Percentiles rank a stretch among this genome's conserved stretches.
Conservation (phyloP, 2,797 vertebrate genomes). For the Nasua narica region DNA sequence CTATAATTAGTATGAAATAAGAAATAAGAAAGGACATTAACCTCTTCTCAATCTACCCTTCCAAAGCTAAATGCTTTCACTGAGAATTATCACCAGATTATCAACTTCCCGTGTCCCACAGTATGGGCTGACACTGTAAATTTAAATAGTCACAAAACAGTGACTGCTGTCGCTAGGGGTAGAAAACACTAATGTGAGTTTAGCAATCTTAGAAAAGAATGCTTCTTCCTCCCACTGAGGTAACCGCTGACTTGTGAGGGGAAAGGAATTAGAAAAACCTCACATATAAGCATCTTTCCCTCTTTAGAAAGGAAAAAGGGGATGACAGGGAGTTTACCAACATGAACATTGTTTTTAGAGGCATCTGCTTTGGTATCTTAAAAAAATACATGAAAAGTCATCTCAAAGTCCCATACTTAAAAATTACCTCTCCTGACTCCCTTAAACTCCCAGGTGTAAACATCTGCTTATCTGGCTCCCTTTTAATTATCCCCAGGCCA, state of each 20-base stretch:
- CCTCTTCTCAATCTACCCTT: not conserved
- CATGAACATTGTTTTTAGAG: not conserved
- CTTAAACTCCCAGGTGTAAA: not conserved
- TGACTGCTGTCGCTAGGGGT: too few relatives aligned
- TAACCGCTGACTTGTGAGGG: not conserved
- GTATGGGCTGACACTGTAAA: not conserved
- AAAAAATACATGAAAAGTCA: not conserved
- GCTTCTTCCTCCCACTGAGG: not conserved
- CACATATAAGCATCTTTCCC: not conserved
- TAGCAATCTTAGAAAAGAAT: not conserved
- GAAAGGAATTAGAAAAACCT: not conserved
- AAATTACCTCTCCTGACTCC: not conserved
- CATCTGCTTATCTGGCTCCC: not conserved
- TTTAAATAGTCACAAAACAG: too few relatives aligned
- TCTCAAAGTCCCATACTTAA: not conserved
- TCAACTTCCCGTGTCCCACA: not conserved
- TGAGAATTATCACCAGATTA: not conserved
- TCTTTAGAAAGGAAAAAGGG: not conserved
- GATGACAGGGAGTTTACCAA: not conserved
- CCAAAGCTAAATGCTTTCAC: not conserved
- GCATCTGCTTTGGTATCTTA: not conserved
- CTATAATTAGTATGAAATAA: not conserved
- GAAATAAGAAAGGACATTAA: not conserved
- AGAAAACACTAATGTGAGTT: not conserved
- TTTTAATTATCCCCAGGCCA: not conserved